phyloP scores from a whole-genome alignment of 2,888 invertebrate genomes.

The Cryptocheilus praepositus region DNA sequence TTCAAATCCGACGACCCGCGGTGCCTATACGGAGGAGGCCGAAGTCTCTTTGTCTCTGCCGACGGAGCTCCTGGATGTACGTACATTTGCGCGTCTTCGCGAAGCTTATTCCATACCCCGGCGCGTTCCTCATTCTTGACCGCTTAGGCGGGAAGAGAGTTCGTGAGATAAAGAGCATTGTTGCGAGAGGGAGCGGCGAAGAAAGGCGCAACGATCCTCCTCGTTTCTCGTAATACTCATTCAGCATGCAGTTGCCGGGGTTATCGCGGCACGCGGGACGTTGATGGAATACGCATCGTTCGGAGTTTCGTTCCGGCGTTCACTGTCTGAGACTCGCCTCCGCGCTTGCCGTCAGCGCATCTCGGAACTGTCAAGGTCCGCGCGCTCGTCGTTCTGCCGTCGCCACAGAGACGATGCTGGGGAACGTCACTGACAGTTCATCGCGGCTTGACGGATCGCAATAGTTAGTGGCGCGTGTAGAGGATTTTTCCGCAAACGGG shows the following conservation, averaged over 20 bases:
- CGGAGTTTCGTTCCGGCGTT: constrained; percentile 1
- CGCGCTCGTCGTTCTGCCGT: neutral
- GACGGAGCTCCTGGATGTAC: neutral
- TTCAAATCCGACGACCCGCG: neutral
- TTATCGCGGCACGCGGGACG: constrained; percentile 46
- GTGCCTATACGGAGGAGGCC: too few relatives aligned
- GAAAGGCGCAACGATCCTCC: neutral
- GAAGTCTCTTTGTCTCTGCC: neutral
- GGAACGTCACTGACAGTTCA: too few relatives aligned
- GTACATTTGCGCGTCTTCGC: too few relatives aligned
- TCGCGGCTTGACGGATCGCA: too few relatives aligned
- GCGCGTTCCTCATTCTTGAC: constrained; percentile 5
- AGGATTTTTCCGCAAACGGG: too few relatives aligned
- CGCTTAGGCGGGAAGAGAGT: neutral
- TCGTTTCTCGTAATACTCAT: constrained; percentile 38
- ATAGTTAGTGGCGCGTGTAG: too few relatives aligned
- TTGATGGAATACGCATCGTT: constrained; percentile 50
- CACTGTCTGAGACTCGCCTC: constrained; percentile 14
- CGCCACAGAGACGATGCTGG: neutral
- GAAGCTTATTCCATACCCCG: neutral
- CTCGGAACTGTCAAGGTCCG: constrained; percentile 57
- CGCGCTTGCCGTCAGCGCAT: constrained; percentile 39
- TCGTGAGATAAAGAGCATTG: constrained; percentile 8
- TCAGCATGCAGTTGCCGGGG: constrained; percentile 52
- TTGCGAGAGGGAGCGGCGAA: neutral